Evolutionary conservation across 2,797 vertebrate genomes (phyloP).

Genomic region (Typhlichthys eigenmanni): DNA sequence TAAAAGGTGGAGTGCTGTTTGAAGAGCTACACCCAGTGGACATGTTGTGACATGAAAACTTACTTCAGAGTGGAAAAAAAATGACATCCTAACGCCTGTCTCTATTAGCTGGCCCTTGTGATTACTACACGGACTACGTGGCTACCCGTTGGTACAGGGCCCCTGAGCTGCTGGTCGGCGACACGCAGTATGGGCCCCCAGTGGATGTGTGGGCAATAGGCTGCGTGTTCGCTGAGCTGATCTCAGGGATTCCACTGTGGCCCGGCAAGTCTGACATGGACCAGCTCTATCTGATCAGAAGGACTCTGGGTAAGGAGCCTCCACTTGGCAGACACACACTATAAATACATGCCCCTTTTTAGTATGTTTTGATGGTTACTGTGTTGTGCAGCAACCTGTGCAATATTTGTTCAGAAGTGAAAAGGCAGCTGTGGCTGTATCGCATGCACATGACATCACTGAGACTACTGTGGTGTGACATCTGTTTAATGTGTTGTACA

Average conservation of each 20-base stretch:
- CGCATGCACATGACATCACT: too few species aligned
- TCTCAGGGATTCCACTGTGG: conserved; percentile 89
- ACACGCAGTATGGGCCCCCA: conserved; percentile 89
- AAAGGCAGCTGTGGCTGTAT: rapidly evolving
- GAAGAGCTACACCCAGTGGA: too few species aligned
- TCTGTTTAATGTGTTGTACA: conserved; percentile 45
- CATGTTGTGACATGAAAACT: too few species aligned
- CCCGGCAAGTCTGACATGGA: conserved; percentile 92
- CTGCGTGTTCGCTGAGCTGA: conserved; percentile 91
- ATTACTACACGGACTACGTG: conserved; percentile 95
- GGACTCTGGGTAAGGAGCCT: conserved; percentile 80
- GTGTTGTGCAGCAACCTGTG: not conserved
- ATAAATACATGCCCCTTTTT: not conserved
- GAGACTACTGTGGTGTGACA: conserved; percentile 1
- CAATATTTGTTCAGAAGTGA: too few species aligned
- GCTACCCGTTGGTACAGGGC: conserved; percentile 94
- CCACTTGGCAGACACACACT: too few species aligned
- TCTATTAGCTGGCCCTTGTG: conserved; percentile 85
- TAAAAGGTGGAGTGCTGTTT: too few species aligned
- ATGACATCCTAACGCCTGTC: not conserved
- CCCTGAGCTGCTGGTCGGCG: conserved; percentile 91
- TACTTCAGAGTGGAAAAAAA: too few species aligned
- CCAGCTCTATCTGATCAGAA: conserved; percentile 92
- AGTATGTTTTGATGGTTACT: too few species aligned
- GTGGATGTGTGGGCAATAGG: conserved; percentile 95